phyloP scores from a whole-genome alignment of 2,113 vertebrate species.

The Lates calcarifer region DNA sequence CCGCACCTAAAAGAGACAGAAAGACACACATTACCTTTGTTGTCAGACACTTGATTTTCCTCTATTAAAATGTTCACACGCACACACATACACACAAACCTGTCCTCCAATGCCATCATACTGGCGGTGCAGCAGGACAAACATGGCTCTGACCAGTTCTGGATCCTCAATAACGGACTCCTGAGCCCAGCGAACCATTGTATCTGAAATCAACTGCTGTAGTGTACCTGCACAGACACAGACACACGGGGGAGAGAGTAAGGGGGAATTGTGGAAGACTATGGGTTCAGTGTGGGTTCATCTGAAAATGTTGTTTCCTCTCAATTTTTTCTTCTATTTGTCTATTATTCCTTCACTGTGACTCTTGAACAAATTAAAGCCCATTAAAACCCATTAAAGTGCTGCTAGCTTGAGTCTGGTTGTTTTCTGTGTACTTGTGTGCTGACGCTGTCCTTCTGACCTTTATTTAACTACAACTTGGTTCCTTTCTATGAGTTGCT shows the following conservation, averaged over 20 bases:
- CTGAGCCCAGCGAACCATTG: constrained; percentile 98
- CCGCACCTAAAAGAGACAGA: constrained; percentile 82
- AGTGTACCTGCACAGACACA: constrained; percentile 86
- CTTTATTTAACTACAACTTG: too few relatives aligned
- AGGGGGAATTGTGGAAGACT: not conserved
- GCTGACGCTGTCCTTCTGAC: too few relatives aligned
- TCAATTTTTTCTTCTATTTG: not conserved
- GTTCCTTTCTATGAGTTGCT: too few relatives aligned
- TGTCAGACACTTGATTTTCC: not conserved
- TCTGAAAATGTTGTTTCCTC: not conserved
- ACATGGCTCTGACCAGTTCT: constrained; percentile 96
- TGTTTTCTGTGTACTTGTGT: too few relatives aligned
- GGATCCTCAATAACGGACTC: constrained; percentile 97
- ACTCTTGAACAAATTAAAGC: too few relatives aligned
- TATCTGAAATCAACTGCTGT: constrained; percentile 95
- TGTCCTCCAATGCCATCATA: constrained; percentile 96
- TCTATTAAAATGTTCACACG: too few relatives aligned
- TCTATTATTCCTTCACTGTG: not conserved
- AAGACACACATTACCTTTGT: not conserved
- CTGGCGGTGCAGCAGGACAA: constrained; percentile 93
- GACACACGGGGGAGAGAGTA: not conserved
- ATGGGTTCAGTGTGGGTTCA: too few relatives aligned
- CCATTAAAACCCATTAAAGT: too few relatives aligned
- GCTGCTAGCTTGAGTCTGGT: too few relatives aligned
- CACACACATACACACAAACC: constrained; percentile 75